phyloP scores from a whole-genome alignment of 1,140 invertebrate species.

The Drosophila santomea region DNA sequence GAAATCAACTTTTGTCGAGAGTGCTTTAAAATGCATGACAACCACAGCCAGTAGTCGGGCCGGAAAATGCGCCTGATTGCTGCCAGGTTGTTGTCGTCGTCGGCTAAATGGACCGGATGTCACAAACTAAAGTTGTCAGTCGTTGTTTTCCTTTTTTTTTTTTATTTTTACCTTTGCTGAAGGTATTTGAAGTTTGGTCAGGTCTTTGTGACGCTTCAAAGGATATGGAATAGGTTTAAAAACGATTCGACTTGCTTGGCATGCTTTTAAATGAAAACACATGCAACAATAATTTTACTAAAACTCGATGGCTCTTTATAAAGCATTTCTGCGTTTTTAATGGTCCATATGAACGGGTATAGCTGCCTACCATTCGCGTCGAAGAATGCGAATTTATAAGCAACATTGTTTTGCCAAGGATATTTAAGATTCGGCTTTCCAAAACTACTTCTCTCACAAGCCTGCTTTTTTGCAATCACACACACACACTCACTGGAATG shows the following conservation, averaged over 20 bases:
- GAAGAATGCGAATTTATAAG: too few relatives aligned
- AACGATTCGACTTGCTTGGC: not conserved
- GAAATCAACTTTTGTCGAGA: conserved; percentile 83
- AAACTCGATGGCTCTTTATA: too few relatives aligned
- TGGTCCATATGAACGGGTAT: too few relatives aligned
- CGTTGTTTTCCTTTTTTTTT: conserved; percentile 23
- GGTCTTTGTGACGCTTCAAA: not conserved
- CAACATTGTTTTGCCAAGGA: not conserved
- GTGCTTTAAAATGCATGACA: conserved; percentile 81
- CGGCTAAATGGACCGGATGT: conserved; percentile 82
- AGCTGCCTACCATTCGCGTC: too few relatives aligned
- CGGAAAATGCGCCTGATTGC: conserved; percentile 75
- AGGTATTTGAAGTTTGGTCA: not conserved
- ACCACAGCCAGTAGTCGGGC: conserved; percentile 44
- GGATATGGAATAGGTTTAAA: not conserved
- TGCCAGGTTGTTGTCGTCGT: conserved; percentile 75
- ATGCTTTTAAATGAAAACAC: too few relatives aligned
- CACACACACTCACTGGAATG: conserved; percentile 30
- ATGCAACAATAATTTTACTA: too few relatives aligned
- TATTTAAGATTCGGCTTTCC: not conserved
- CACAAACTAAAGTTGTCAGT: conserved; percentile 78
- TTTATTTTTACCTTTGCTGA: not conserved
- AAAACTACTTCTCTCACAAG: not conserved
- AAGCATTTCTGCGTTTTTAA: too few relatives aligned
- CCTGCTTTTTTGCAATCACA: conserved; percentile 18